phyloP scores from a whole-genome alignment of 2,113 vertebrate genomes.

The Phodopus roborovskii region DNA sequence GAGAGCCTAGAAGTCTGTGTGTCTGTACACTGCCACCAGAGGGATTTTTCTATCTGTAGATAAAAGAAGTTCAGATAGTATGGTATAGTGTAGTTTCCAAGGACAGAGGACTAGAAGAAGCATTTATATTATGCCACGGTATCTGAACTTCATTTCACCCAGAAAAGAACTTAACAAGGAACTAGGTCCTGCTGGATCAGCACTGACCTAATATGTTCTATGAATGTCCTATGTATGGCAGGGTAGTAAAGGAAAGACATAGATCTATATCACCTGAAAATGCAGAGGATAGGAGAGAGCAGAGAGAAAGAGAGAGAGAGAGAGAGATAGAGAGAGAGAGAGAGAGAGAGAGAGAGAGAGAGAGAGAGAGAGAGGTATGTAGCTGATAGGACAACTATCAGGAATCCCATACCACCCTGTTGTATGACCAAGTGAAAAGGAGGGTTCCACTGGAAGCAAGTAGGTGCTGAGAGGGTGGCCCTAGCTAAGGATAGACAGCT shows the following conservation, averaged over 20 bases:
- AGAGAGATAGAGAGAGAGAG: too few relatives aligned
- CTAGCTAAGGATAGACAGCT: not conserved
- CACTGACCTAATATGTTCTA: not conserved
- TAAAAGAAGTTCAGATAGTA: not conserved
- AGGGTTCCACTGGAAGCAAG: not conserved
- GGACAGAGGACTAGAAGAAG: not conserved
- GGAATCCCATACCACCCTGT: not conserved
- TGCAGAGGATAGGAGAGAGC: not conserved
- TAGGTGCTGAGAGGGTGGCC: not conserved
- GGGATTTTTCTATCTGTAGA: not conserved
- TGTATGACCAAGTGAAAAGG: not conserved
- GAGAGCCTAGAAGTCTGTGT: not conserved
- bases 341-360: too few relatives aligned
- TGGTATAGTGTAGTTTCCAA: conserved; percentile 4
- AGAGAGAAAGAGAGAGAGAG: too few relatives aligned
- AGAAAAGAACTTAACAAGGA: conserved; percentile 32
- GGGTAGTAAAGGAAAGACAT: too few relatives aligned
- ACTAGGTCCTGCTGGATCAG: not conserved
- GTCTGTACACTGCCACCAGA: not conserved
- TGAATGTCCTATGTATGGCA: not conserved
- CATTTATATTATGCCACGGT: not conserved
- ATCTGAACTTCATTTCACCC: not conserved
- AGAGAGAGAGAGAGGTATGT: not conserved
- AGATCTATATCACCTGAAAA: not conserved
- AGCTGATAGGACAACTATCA: not conserved